Base-by-base conservation (phyloP, 2,113 vertebrate genomes). In the Globicephala melas region DNA sequence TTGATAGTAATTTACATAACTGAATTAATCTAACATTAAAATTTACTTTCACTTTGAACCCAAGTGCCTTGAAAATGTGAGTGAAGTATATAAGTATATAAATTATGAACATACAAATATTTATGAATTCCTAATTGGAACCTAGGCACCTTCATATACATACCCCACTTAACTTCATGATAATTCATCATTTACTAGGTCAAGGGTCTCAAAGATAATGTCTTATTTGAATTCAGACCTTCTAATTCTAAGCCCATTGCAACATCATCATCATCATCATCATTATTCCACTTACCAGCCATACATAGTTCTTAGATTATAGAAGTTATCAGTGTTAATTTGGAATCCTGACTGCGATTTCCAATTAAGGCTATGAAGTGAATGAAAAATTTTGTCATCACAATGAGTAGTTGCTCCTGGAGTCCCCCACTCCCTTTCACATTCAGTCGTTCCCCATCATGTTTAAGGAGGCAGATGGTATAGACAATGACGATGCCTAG, bases 1-100 rank as follows among this genome's bases (percentile, higher is more conserved):
- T 86, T 96, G 25, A 82, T 62, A 79, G 47, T 44, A 80, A 95
- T 94, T 94, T 96, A 94, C 9, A 33, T 91, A 94, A 96, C 53
- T 65, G 50, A 95, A 79, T 92, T 55, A 68, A 10, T 73, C 44
- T 92, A 71, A 86, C 89, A 96, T 67, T 89, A 94, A 97, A 92
- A 85, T 96, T 86, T 93, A 38, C 71, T 94, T 93, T 81, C 33
- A 31, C 58, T 90, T 95, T 89, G 36, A 95, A 90, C 50, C 63
- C 50, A 94, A 91, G 44, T 84, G 25, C 63, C 83, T 87, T 92
- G 80, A 92, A 97, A 89, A 92, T 96, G 17, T 94, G 36, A 83
- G 12, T 83, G 18, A 92, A 50, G 26, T 70, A 89, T 86, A 36
- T 55, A 92, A 70, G 9, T 84, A 55, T 33, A 55, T 60, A 77